phyloP scores from a whole-genome alignment of 1,140 invertebrate genomes.

The silkworm (Bombyx mori) region DNA sequence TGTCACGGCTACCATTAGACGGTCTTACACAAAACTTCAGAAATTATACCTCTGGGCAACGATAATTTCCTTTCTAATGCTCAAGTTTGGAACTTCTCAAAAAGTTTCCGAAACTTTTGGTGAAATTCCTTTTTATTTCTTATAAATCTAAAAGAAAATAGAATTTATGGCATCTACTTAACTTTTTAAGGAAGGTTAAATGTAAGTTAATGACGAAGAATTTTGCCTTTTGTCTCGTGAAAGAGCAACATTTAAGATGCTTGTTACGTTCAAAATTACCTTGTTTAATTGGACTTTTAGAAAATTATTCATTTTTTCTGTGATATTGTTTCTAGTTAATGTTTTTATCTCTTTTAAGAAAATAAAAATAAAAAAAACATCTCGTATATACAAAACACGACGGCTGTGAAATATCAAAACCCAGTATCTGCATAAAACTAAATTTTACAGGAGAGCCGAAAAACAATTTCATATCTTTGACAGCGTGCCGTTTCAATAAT shows the following conservation, averaged over 20 bases:
- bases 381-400: too few relatives aligned
- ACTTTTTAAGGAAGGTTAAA: slow-evolving; percentile 14
- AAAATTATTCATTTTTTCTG: too few relatives aligned
- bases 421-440: too few relatives aligned
- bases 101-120: slow-evolving; percentile 30
- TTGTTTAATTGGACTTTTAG: slow-evolving; percentile 3
- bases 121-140: slow-evolving; percentile 30
- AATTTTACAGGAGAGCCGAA: too few relatives aligned
- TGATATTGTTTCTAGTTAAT: too few relatives aligned
- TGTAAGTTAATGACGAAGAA: slow-evolving; percentile 15
- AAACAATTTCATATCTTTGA: too few relatives aligned
- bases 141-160: slow-evolving; percentile 31
- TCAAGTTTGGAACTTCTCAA: slow-evolving; percentile 39
- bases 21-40: slow-evolving; percentile 30
- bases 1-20: slow-evolving; percentile 17
- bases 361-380: too few relatives aligned
- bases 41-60: slow-evolving; percentile 40
- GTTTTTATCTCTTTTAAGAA: too few relatives aligned
- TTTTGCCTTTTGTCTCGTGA: slow-evolving; percentile 5
- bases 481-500: too few relatives aligned
- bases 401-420: too few relatives aligned
- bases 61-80: slow-evolving; percentile 51
- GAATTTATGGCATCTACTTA: slow-evolving; percentile 28
- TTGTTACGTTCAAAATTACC: slow-evolving; percentile 1
- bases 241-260: not conserved